phyloP scores from a whole-genome alignment of 2,113 vertebrate genomes.

The Brienomyrus longianalis region DNA sequence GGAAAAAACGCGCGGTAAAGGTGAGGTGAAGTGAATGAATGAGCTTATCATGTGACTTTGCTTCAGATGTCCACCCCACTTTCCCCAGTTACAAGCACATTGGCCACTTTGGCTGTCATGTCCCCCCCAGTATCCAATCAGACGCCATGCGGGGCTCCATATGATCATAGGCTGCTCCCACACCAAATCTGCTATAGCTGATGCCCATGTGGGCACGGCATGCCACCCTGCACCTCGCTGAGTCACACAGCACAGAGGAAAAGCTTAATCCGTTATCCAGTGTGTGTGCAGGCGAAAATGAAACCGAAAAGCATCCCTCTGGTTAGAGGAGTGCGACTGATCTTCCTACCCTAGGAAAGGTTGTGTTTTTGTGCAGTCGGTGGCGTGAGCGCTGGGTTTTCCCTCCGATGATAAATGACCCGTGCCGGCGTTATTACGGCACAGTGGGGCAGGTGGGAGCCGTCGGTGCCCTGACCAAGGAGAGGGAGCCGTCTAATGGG shows the following conservation, averaged over 20 bases:
- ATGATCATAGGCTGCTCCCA: slow-evolving; percentile 27
- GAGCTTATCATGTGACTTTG: not conserved
- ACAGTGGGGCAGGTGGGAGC: not conserved
- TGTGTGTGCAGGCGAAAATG: not conserved
- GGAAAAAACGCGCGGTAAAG: not conserved
- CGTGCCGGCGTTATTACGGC: not conserved
- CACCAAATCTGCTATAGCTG: slow-evolving; percentile 10
- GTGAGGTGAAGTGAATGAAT: not conserved
- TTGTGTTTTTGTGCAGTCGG: not conserved
- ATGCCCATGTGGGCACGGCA: not conserved
- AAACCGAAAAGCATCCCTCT: not conserved
- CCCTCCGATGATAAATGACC: not conserved
- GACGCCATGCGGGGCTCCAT: slow-evolving; percentile 16
- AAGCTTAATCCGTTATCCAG: not conserved
- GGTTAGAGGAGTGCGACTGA: not conserved
- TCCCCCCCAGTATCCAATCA: slow-evolving; percentile 25
- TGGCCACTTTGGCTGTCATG: slow-evolving; percentile 9
- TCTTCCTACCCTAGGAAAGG: not conserved
- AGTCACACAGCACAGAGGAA: not conserved
- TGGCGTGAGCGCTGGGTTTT: not conserved
- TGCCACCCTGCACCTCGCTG: not conserved
- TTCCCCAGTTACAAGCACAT: not conserved
- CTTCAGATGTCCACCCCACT: not conserved
- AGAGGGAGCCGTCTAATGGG: slow-evolving; percentile 30
- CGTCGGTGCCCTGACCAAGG: not conserved